Percentiles rank a stretch among this genome's conserved stretches.
These are phyloP conservation scores for Heliconius himera DNA, from an alignment of 1,140 invertebrate genomes.

Conservation along the genomic window DNA sequence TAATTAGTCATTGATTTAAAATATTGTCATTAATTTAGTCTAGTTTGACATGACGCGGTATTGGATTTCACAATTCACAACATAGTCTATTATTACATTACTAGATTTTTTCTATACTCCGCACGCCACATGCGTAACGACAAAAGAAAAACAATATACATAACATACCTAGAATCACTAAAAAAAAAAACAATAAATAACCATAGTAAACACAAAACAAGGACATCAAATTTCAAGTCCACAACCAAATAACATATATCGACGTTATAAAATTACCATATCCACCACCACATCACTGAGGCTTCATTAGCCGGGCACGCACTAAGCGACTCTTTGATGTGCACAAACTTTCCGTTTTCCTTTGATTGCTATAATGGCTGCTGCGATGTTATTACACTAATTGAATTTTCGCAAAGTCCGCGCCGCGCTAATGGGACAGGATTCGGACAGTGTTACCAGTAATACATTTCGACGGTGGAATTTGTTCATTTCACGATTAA, in stretches of 20 bases:
- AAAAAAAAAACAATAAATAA: background rate
- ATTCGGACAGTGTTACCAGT: slow-evolving; percentile 47
- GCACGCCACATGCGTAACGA: no score
- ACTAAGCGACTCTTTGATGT: slow-evolving; percentile 78
- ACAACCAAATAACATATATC: slow-evolving; percentile 12
- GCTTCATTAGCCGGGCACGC: slow-evolving; percentile 65
- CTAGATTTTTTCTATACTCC: no score
- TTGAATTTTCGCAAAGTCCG: slow-evolving; percentile 77
- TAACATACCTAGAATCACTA: no score
- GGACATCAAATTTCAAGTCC: background rate
- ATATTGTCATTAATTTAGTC: no score
- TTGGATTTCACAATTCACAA: no score
- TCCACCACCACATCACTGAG: slow-evolving; percentile 42
- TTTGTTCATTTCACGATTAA: slow-evolving; percentile 44
- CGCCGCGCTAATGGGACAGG: slow-evolving; percentile 52
- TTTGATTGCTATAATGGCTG: slow-evolving; percentile 78
- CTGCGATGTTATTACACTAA: slow-evolving; percentile 78
- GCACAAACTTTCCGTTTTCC: slow-evolving; percentile 76
- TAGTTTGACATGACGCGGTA: no score
- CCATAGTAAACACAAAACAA: background rate
- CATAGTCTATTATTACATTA: no score
- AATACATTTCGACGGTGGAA: slow-evolving; percentile 39
- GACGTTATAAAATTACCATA: slow-evolving; percentile 30
- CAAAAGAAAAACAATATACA: background rate
- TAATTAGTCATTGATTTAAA: no score